Evolutionary conservation across 2,888 invertebrate species (phyloP), one percentile per base, ranked within the genome.

Genomic region (Druceiella hillmani): DNA sequence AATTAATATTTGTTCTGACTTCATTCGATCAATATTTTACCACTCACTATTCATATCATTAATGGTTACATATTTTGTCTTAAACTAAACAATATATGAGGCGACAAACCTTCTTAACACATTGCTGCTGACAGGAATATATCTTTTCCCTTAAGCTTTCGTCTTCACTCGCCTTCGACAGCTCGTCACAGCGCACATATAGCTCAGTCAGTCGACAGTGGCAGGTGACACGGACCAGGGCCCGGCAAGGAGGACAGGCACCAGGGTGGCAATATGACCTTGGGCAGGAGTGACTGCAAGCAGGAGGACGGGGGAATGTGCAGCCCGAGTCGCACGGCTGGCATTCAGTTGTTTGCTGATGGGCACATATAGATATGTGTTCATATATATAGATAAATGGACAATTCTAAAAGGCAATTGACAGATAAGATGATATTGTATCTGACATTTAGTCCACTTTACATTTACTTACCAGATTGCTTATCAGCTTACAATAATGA

Each of bases 41-140:
- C n/a, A n/a, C n/a, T n/a, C n/a, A n/a, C n/a, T n/a, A n/a, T n/a
- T n/a, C n/a, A n/a, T n/a, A n/a, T n/a, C n/a, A n/a, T n/a, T n/a
- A n/a, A n/a, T n/a, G n/a, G n/a, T n/a, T n/a, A n/a, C 35, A 15
- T 3, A n/a, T 14, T 11, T 32, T 15, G 4, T 24, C 4, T 30
- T 15, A 25, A 12, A 14, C 32, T 16, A 32, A 40, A 46, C 41
- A 36, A 60, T 71, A 64, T 60, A 86, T 86, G 63, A n/a, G n/a
- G n/a, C n/a, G n/a, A n/a, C n/a, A n/a, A n/a, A n/a, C n/a, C n/a
- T 76, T 82, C 66, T 83, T 87, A 0, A 90, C 84, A 55, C 94
- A 95, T 45, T 86, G 87, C 57, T 88, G 87, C 24, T 85, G 84
- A 57, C 94, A 95, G 38, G 76, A 76, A 38, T 59, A 55, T 40